These are phyloP conservation scores for Clepsis dumicolana DNA, from an alignment of 2,888 invertebrate genomes.

Conservation along the genomic window DNA sequence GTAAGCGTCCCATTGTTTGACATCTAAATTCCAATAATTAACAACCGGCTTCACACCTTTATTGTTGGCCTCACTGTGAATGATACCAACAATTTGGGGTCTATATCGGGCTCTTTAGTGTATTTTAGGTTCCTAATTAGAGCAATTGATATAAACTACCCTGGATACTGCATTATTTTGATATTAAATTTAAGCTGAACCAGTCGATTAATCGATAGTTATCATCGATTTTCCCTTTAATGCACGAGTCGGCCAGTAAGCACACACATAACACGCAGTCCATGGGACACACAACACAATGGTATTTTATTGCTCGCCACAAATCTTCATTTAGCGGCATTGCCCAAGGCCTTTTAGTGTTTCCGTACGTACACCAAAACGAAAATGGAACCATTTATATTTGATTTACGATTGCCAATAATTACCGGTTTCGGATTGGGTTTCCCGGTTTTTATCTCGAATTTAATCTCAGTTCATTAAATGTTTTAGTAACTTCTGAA, in stretches of 20 bases:
- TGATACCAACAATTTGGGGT: no score
- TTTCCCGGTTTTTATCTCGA: slow-evolving; percentile 48
- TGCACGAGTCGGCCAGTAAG: not conserved
- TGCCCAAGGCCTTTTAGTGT: slow-evolving; percentile 62
- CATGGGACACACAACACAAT: slow-evolving; percentile 37
- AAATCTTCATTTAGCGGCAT: slow-evolving; percentile 73
- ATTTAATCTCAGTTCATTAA: slow-evolving; percentile 32
- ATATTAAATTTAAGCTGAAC: not conserved
- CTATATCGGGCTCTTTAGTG: no score
- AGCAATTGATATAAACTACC: no score
- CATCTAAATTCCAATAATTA: no score
- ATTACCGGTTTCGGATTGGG: slow-evolving; percentile 61
- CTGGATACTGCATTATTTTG: no score
- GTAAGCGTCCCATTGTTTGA: no score
- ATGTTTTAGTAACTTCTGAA: slow-evolving; percentile 12
- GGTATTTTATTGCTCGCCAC: slow-evolving; percentile 72
- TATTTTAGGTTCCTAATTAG: no score
- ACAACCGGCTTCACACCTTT: no score
- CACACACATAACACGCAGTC: slow-evolving; percentile 38
- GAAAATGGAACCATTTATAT: slow-evolving; percentile 67
- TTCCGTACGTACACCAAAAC: slow-evolving; percentile 61
- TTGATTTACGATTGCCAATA: slow-evolving; percentile 70
- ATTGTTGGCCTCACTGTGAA: no score
- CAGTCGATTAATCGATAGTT: not conserved
- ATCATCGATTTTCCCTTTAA: not conserved